Evolutionary conservation across 2,888 invertebrate species (phyloP).

Genomic region (Cheilosia vernalis): DNA sequence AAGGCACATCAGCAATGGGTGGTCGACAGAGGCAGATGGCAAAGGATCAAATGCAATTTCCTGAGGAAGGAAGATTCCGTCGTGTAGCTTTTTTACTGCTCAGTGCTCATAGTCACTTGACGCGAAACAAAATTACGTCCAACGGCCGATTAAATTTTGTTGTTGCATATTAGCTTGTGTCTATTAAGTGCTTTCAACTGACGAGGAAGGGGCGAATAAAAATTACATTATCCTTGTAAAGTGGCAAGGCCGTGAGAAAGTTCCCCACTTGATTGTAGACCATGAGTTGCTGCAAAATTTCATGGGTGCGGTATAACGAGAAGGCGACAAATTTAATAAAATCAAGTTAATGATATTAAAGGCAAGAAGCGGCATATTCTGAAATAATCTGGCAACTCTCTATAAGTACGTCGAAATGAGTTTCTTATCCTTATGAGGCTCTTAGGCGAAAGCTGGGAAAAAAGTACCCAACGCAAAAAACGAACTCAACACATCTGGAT

Average conservation of each 20-base stretch:
- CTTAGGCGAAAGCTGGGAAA: not conserved
- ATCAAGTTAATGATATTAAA: constrained; percentile 65
- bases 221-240: constrained; percentile 63
- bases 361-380: constrained; percentile 15
- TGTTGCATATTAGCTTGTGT: constrained; percentile 63
- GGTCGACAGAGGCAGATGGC: not conserved
- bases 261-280: constrained; percentile 34
- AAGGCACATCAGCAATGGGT: not conserved
- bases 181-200: constrained; percentile 38
- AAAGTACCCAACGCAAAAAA: constrained; percentile 3
- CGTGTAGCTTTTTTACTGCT: constrained; percentile 20
- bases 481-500: constrained; percentile 55
- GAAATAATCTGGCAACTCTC: constrained; percentile 39
- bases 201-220: constrained; percentile 43
- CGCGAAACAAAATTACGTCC: constrained; percentile 59
- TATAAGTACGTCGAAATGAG: constrained; percentile 40
- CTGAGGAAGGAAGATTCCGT: constrained; percentile 51
- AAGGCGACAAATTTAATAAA: constrained; percentile 61
- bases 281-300: constrained; percentile 2
- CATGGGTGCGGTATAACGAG: not conserved
- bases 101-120: constrained; percentile 45
- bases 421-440: constrained; percentile 32
- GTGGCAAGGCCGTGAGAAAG: constrained; percentile 11
- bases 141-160: constrained; percentile 64
- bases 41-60: constrained; percentile 71